A percentile compares a stretch with the other conserved stretches of the same genome.
Evolutionary conservation across 1,140 invertebrate genomes (phyloP).

Genomic region (Dreissena rostriformis): DNA sequence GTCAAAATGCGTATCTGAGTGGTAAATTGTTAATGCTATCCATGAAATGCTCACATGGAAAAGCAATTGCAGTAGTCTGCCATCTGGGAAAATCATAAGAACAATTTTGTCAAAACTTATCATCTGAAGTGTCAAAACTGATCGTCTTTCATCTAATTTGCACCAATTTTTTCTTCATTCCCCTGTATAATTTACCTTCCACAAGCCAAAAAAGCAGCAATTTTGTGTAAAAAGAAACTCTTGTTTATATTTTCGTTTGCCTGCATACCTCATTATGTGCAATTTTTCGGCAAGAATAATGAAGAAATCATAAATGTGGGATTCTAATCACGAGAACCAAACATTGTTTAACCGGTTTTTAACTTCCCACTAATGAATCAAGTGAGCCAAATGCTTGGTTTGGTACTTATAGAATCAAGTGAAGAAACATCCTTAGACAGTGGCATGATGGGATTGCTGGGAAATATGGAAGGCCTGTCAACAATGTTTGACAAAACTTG

Average conservation of each 20-base stretch:
- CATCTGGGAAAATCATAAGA: conserved; percentile 44
- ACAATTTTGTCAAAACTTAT: conserved; percentile 54
- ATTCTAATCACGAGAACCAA: conserved; percentile 45
- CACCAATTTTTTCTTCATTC: conserved; percentile 34
- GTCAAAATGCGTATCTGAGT: no score
- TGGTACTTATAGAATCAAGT: no score
- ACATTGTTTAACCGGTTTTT: conserved; percentile 29
- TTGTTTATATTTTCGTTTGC: conserved; percentile 44
- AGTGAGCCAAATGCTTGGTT: conserved; percentile 21
- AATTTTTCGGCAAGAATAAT: conserved; percentile 22
- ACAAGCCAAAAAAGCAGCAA: conserved; percentile 30
- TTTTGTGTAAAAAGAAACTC: conserved; percentile 17
- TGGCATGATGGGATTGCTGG: no score
- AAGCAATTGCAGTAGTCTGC: conserved; percentile 44
- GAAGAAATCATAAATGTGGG: conserved; percentile 55
- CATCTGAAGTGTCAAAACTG: conserved; percentile 55
- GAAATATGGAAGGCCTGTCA: no score
- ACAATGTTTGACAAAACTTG: no score
- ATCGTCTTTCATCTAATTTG: conserved; percentile 52
- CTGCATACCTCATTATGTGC: conserved; percentile 33
- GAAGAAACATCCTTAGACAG: no score
- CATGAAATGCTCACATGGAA: not conserved
- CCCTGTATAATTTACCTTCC: conserved; percentile 10
- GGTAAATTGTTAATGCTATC: no score
- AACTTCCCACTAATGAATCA: conserved; percentile 30